Conservation (phyloP, 2,888 invertebrate species). For the Eupithecia subfuscata region DNA sequence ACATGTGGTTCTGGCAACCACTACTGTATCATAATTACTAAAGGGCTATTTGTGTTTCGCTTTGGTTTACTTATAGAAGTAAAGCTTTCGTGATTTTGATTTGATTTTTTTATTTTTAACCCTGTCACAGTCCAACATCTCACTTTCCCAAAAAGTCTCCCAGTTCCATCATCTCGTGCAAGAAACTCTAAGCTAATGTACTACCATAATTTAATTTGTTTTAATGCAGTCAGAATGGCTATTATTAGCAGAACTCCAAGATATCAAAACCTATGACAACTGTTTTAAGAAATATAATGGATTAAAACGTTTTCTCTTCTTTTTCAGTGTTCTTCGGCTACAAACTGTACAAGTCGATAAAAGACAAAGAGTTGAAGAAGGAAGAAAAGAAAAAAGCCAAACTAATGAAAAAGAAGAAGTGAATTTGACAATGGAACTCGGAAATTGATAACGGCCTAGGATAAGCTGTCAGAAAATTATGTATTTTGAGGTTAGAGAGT, state of each 20-base stretch:
- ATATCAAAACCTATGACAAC: neutral
- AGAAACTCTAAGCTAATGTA: no score
- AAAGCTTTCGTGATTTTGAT: no score
- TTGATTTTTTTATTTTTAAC: no score
- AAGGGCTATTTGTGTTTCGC: no score
- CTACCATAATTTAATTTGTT: no score
- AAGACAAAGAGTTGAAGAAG: constrained; percentile 89
- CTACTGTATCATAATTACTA: no score
- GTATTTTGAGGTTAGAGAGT: constrained; percentile 31
- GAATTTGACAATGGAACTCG: constrained; percentile 37
- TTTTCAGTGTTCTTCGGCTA: constrained; percentile 93
- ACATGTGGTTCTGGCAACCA: no score
- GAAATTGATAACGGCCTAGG: constrained; percentile 37
- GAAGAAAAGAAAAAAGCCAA: constrained; percentile 93
- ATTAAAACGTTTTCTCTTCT: constrained; percentile 34
- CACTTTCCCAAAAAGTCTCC: no score
- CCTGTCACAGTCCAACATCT: no score
- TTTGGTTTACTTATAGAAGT: no score
- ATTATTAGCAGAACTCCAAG: neutral
- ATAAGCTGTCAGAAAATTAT: constrained; percentile 39
- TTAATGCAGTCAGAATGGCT: neutral
- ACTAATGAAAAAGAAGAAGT: constrained; percentile 92
- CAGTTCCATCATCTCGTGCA: no score
- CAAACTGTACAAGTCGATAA: constrained; percentile 91
- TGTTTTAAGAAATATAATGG: neutral